A percentile compares a stretch with the other conserved stretches of the same genome.
These are phyloP conservation scores for Cheiracanthium punctorium DNA, from an alignment of 2,888 invertebrate genomes.

Conservation along the genomic window DNA sequence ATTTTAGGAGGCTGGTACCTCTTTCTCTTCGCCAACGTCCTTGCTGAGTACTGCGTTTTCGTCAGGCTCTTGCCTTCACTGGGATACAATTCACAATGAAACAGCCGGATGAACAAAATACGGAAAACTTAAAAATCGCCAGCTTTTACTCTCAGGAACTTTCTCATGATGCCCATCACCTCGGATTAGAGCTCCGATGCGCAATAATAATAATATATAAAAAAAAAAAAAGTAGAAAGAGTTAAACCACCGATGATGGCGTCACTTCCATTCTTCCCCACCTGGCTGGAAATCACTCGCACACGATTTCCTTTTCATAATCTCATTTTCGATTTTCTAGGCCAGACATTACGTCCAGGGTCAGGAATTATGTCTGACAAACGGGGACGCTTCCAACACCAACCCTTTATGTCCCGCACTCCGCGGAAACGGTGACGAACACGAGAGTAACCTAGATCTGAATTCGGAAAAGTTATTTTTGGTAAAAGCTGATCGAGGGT, in stretches of 20 bases:
- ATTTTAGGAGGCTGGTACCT: too few species aligned
- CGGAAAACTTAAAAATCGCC: too few species aligned
- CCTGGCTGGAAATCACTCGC: too few species aligned
- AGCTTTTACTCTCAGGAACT: neutral
- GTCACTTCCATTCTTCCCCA: too few species aligned
- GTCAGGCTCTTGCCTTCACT: too few species aligned
- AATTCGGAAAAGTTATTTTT: neutral
- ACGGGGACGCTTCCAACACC: neutral
- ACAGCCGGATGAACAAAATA: too few species aligned
- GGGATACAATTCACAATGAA: too few species aligned
- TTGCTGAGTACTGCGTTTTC: too few species aligned
- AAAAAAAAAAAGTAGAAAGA: too few species aligned
- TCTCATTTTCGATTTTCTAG: constrained; percentile 15
- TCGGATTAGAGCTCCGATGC: neutral
- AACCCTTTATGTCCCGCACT: neutral
- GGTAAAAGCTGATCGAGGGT: neutral
- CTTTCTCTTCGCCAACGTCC: too few species aligned
- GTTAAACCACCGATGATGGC: too few species aligned
- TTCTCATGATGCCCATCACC: neutral
- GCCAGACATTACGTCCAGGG: constrained; percentile 3
- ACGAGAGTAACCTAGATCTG: neutral
- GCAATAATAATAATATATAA: too few species aligned
- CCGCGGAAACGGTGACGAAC: neutral
- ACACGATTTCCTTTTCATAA: constrained; percentile 5
- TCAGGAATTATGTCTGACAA: neutral